Evolutionary conservation across 2,113 vertebrate genomes (phyloP), one percentile per base, ranked within the genome.

Genomic region (Gila orcuttii): DNA sequence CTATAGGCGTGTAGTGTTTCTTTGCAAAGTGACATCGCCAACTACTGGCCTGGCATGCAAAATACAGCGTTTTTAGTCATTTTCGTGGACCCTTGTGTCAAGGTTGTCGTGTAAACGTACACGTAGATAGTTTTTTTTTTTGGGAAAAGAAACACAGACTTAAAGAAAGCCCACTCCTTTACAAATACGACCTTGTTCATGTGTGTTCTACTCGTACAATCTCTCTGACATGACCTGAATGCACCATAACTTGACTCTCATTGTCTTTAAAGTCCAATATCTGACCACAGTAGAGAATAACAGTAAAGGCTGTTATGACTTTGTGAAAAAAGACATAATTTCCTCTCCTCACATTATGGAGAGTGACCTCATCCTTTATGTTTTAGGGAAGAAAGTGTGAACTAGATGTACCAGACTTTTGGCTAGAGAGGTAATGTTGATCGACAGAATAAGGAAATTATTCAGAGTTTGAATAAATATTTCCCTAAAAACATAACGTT

Each of bases 341-440:
- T 86, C 66, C 85, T 52, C 45, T 75, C 36, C 68, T 66, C 9
- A 68, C 4, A 59, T 23, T 25, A 13, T 25, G 42, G 59, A 39
- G 50, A 12, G 52, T 86, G 85, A 85, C 87, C 69, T 89, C 77
- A 89, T 89, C 69, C 60, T 66, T 57, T 71, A 17, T 71, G 60
- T 52, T 77, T 39, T 71, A 71, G 68, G 8, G 21, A 76, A 81
- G 23, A 62, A 84, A 86, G 71, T 76, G 71, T 77, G 69, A 81
- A 75, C 77, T 76, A n/a, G 68, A 86, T 60, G 52, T 10, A 84
- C 25, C 39, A 52, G 57, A 82, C 71, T 55, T 81, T 57, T 85
- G 79, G 71, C 64, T 52, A 73, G 23, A 69, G 59, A 68, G 62
- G 33, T 64, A 78, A n/a, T 31, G 33, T 57, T 83, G 82, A 68